Conservation (phyloP, 2,888 invertebrate genomes). For the Osmoderma eremita region DNA sequence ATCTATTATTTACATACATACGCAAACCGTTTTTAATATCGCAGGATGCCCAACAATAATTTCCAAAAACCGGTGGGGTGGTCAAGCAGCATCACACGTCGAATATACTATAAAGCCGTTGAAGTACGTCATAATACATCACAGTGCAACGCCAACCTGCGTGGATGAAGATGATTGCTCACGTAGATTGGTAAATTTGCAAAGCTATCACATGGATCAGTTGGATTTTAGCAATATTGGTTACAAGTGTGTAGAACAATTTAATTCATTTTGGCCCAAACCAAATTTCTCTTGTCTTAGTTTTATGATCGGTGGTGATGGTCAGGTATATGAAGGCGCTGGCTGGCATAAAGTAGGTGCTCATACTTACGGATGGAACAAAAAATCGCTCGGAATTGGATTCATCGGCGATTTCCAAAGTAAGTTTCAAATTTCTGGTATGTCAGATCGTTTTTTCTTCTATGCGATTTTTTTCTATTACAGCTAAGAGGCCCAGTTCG, state of each 20-base stretch:
- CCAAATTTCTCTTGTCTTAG: constrained; percentile 58
- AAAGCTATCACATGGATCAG: constrained; percentile 66
- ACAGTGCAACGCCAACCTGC: constrained; percentile 68
- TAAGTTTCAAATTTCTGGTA: constrained; percentile 50
- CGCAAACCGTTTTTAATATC: too few relatives aligned
- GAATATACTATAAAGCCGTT: constrained; percentile 68
- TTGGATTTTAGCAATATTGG: constrained; percentile 68
- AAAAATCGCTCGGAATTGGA: constrained; percentile 66
- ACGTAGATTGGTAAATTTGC: constrained; percentile 62
- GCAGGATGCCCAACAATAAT: constrained; percentile 67
- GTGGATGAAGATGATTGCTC: constrained; percentile 63
- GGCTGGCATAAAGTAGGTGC: constrained; percentile 70
- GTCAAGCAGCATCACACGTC: constrained; percentile 62
- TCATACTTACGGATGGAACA: constrained; percentile 68
- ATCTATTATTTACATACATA: too few relatives aligned
- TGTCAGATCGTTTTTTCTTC: constrained; percentile 6
- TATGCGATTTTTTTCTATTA: constrained; percentile 29
- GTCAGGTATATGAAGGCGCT: constrained; percentile 70
- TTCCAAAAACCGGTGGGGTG: constrained; percentile 72
- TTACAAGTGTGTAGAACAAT: constrained; percentile 64
- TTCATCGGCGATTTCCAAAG: constrained; percentile 69
- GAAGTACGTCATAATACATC: constrained; percentile 68
- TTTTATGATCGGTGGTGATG: constrained; percentile 71
- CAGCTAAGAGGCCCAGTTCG: constrained; percentile 63
- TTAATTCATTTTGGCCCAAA: not conserved